Evolutionary conservation across 2,113 vertebrate genomes (phyloP).

Genomic region (Bombycilla garrulus): DNA sequence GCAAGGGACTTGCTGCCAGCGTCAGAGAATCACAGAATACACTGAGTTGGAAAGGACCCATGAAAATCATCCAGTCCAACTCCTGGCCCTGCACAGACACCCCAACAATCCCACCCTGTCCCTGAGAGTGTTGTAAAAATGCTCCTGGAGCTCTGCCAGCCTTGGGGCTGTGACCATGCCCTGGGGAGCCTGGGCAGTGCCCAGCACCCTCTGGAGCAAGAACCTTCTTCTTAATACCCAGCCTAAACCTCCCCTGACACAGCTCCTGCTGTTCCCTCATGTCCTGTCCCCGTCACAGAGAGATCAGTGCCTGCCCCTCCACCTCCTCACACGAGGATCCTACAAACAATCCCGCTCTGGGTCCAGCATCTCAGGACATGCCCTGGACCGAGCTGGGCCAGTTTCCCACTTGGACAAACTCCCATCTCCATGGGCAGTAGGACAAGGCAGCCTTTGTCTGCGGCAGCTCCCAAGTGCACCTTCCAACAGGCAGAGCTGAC

Average conservation of each 20-base stretch:
- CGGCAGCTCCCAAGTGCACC: rapidly evolving
- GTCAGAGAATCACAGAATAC: background rate
- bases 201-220: background rate
- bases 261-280: background rate
- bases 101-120: background rate
- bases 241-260: background rate
- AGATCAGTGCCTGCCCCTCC: background rate
- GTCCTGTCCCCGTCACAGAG: background rate
- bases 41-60: background rate
- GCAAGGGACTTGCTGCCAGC: background rate
- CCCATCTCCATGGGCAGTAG: rapidly evolving
- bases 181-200: background rate
- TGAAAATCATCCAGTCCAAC: background rate
- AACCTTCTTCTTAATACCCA: background rate
- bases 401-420: background rate
- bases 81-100: background rate
- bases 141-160: background rate
- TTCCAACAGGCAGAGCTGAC: background rate
- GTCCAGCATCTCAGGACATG: background rate
- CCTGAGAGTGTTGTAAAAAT: background rate
- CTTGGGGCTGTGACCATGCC: rapidly evolving
- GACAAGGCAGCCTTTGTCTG: slow-evolving; percentile 34
- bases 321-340: background rate
- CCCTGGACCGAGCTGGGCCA: background rate
- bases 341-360: rapidly evolving